A percentile compares a stretch with the other conserved stretches of the same genome.
Evolutionary conservation across 2,797 vertebrate genomes (phyloP).

Genomic region (Dryobates pubescens): DNA sequence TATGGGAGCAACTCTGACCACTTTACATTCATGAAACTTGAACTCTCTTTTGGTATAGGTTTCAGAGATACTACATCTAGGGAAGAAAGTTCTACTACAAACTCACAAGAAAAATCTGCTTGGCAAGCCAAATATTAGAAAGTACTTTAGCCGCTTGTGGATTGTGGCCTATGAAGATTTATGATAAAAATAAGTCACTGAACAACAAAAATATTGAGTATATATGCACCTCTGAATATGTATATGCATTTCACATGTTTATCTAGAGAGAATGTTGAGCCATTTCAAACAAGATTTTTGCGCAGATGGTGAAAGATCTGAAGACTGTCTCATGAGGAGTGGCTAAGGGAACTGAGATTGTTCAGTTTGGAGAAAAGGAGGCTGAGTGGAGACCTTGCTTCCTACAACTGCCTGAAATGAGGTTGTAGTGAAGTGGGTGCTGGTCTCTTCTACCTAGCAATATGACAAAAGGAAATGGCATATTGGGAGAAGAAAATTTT

Average conservation of each 20-base stretch:
- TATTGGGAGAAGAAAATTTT: too few relatives aligned
- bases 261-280: background rate
- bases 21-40: background rate
- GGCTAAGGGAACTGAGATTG: too few relatives aligned
- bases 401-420: too few relatives aligned
- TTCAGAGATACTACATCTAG: background rate
- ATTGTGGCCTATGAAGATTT: background rate
- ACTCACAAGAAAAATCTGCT: background rate
- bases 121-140: background rate
- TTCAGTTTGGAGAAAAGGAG: too few relatives aligned
- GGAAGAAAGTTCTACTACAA: background rate
- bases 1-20: background rate
- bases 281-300: too few relatives aligned
- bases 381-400: too few relatives aligned
- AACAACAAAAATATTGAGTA: background rate
- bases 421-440: too few relatives aligned
- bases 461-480: too few relatives aligned
- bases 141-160: background rate
- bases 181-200: background rate
- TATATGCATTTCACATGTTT: background rate
- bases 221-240: too few relatives aligned
- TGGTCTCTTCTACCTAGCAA: too few relatives aligned
- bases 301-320: too few relatives aligned
- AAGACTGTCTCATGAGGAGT: too few relatives aligned
- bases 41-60: background rate